These are phyloP conservation scores for Etheostoma nigrum DNA, from an alignment of 2,797 vertebrate genomes.

Conservation along the genomic window DNA sequence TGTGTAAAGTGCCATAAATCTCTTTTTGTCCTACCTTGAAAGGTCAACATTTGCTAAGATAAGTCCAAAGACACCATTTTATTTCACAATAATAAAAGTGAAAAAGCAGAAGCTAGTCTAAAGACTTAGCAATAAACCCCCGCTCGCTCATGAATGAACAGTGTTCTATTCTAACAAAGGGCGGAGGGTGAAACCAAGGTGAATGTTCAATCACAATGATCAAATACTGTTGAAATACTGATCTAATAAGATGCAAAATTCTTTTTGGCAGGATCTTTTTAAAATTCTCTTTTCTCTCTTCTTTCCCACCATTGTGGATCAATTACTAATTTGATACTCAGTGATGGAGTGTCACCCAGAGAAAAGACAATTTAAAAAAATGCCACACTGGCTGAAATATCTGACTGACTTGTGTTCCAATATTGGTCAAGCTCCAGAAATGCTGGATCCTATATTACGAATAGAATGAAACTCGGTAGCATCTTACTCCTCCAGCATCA, in stretches of 20 bases:
- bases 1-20: constrained; percentile 83
- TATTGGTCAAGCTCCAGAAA: background rate
- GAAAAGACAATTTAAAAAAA: background rate
- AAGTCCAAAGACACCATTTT: constrained; percentile 74
- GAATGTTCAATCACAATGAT: constrained; percentile 14
- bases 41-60: constrained; percentile 82
- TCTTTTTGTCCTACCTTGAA: constrained; percentile 80
- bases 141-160: constrained; percentile 48
- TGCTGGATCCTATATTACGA: background rate
- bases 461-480: background rate
- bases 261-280: background rate
- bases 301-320: background rate
- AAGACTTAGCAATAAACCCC: constrained; percentile 55
- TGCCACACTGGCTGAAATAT: no score
- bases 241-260: background rate
- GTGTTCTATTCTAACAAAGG: constrained; percentile 3
- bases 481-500: background rate
- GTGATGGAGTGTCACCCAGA: no score
- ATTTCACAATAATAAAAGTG: constrained; percentile 69
- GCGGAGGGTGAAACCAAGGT: constrained; percentile 48
- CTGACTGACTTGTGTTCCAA: background rate
- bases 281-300: background rate
- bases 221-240: background rate
- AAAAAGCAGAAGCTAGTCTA: constrained; percentile 62
- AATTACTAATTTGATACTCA: background rate